Percentiles rank a stretch among this genome's conserved stretches.
Conservation (phyloP, 2,888 invertebrate genomes). For the Nasonovia ribisnigri region DNA sequence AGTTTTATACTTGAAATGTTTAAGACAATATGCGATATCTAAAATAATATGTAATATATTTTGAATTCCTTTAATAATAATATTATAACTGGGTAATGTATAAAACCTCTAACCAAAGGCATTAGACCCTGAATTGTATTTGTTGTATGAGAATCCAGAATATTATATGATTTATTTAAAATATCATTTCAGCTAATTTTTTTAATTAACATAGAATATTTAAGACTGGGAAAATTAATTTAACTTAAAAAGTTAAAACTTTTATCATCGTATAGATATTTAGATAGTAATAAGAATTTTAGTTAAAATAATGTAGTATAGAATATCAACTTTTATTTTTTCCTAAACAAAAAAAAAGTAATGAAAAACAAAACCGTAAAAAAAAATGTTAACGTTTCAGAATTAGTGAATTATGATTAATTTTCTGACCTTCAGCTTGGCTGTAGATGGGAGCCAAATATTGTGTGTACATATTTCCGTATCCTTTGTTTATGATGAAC, state of each 20-base stretch:
- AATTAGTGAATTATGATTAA: not conserved
- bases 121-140: not conserved
- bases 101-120: too few relatives aligned
- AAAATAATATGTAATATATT: too few relatives aligned
- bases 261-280: not conserved
- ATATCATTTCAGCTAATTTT: not conserved
- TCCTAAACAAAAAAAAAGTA: too few relatives aligned
- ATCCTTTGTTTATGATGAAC: not conserved
- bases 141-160: not conserved
- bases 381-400: not conserved
- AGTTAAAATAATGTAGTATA: not conserved
- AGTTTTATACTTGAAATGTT: too few relatives aligned
- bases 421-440: not conserved
- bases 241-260: not conserved
- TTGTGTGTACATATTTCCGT: not conserved
- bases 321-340: not conserved
- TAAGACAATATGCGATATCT: too few relatives aligned
- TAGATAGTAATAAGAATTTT: not conserved
- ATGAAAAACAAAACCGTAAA: not conserved
- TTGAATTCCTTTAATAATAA: too few relatives aligned
- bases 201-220: not conserved
- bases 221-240: not conserved
- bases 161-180: not conserved
- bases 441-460: not conserved
- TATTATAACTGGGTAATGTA: too few relatives aligned